phyloP scores from a whole-genome alignment of 2,888 invertebrate genomes.

The Eristalis tenax region DNA sequence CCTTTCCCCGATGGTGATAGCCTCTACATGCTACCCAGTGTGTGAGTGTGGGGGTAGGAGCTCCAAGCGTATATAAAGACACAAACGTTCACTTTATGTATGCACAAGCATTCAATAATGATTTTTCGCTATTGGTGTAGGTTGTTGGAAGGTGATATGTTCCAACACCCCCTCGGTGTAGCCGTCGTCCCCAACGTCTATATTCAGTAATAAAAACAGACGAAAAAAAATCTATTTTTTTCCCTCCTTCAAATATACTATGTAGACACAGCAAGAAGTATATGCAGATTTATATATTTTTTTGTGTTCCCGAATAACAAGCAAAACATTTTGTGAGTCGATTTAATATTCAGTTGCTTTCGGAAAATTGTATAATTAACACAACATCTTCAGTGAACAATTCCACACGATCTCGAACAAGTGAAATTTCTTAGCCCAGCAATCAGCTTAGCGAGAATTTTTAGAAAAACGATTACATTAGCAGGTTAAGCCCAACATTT shows the following conservation, averaged over 20 bases:
- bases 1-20: not conserved
- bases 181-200: conserved; percentile 44
- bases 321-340: conserved; percentile 65
- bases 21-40: conserved; percentile 5
- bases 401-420: conserved; percentile 78
- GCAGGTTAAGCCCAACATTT: conserved; percentile 72
- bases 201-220: conserved; percentile 62
- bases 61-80: not conserved
- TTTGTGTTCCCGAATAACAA: conserved; percentile 61
- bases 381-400: conserved; percentile 76
- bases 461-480: conserved; percentile 64
- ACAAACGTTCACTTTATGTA: not conserved
- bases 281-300: conserved; percentile 1
- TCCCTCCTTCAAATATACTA: conserved; percentile 40
- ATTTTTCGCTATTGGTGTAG: conserved; percentile 65
- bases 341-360: conserved; percentile 81
- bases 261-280: conserved; percentile 13
- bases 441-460: conserved; percentile 66
- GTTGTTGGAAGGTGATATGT: conserved; percentile 72
- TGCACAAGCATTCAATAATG: conserved; percentile 59
- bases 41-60: not conserved
- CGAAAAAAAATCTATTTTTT: conserved; percentile 36
- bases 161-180: conserved; percentile 58
- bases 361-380: conserved; percentile 82
- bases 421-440: conserved; percentile 66